Conservation (phyloP, 2,113 vertebrate genomes). For the Oryzias javanicus region DNA sequence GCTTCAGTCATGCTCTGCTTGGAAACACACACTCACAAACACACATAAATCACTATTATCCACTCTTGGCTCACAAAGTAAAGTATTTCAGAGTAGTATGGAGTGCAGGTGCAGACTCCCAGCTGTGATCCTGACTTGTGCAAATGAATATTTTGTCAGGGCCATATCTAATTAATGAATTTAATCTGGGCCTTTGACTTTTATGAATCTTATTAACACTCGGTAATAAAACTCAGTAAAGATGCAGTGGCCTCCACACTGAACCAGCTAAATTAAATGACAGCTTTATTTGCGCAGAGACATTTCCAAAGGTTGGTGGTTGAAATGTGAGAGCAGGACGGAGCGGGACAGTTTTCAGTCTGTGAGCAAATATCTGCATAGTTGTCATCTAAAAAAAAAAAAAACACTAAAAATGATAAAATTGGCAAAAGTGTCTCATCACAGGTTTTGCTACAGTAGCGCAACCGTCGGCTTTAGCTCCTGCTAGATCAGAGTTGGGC, state of each 20-base stretch:
- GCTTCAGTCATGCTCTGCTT: background rate
- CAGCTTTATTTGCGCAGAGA: conserved; percentile 1
- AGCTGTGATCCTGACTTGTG: conserved; percentile 3
- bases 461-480: too few relatives aligned
- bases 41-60: too few relatives aligned
- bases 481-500: too few relatives aligned
- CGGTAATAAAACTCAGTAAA: conserved; percentile 12
- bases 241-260: background rate
- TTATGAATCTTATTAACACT: conserved; percentile 8
- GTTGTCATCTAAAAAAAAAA: too few relatives aligned
- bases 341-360: too few relatives aligned
- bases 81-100: conserved; percentile 1
- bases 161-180: conserved; percentile 5
- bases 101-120: background rate
- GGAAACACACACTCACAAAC: background rate
- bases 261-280: background rate
- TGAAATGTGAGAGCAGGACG: too few relatives aligned
- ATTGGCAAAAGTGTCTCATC: too few relatives aligned
- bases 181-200: conserved; percentile 8
- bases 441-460: too few relatives aligned
- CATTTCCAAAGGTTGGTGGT: too few relatives aligned
- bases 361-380: too few relatives aligned
- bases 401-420: too few relatives aligned
- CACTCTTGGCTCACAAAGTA: too few relatives aligned
- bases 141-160: background rate